Conservation (phyloP, 37 sponge, comb jelly and placozoan genomes). For the Agelas oroides region DNA sequence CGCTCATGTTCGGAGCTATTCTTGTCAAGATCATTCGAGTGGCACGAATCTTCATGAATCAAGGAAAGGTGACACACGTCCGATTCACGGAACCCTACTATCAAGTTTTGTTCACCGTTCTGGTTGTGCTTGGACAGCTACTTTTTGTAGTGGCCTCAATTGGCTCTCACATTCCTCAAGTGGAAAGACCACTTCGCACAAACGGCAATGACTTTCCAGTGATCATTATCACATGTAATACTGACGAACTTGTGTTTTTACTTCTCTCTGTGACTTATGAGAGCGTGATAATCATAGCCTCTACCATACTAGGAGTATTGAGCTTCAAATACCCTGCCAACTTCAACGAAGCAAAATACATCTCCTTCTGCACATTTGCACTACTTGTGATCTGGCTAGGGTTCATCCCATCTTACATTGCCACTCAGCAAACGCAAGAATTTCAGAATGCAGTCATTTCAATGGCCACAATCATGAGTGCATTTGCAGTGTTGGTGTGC, state of each 20-base stretch:
- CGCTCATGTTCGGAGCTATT: conserved; percentile 65
- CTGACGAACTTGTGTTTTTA: conserved; percentile 14
- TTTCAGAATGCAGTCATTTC: conserved; percentile 27
- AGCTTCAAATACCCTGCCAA: conserved; percentile 60
- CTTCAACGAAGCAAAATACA: conserved; percentile 60
- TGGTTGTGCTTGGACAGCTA: conserved; percentile 44
- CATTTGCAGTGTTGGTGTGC: conserved; percentile 30
- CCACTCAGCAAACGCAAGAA: conserved; percentile 1
- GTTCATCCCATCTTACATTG: conserved; percentile 46
- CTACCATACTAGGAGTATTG: conserved; percentile 40
- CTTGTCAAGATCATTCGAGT: conserved; percentile 74
- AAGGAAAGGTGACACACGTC: not conserved
- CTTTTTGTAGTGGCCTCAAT: conserved; percentile 37
- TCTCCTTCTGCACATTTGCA: conserved; percentile 54
- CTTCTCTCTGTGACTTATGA: conserved; percentile 28
- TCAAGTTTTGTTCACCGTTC: conserved; percentile 59
- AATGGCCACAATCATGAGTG: conserved; percentile 34
- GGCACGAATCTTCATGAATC: conserved; percentile 43
- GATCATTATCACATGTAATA: conserved; percentile 15
- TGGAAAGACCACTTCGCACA: not conserved
- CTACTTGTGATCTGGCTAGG: conserved; percentile 59
- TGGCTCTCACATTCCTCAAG: not conserved
- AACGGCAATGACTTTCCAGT: conserved; percentile 21
- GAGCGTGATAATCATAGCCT: conserved; percentile 33
- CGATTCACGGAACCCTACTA: conserved; percentile 39